Evolutionary conservation across 2,797 vertebrate genomes (phyloP), one percentile per base, ranked within the genome.

Genomic region (Chaunax sp.): DNA sequence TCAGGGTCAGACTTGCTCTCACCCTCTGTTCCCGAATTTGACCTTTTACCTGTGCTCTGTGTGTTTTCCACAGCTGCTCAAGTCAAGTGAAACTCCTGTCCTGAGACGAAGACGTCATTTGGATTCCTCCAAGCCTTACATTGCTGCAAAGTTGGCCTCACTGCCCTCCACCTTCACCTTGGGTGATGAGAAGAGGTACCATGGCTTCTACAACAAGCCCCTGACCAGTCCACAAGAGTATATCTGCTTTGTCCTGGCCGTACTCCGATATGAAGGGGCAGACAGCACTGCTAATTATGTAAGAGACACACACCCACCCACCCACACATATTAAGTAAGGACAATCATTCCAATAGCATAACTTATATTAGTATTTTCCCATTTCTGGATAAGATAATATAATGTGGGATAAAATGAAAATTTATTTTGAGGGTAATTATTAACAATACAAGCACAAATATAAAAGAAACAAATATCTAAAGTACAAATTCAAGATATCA

Each of bases 161-260:
- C 94, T 99, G 66, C 96, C 98, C 0, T 81, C 94, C 47, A 93
- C 92, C 55, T 99, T 99, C 84, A 96, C 91, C 2, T 87, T 99
- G 40, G 98, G 98, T 1, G 97, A 99, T 2, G 97, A 98, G 90
- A 96, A 96, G 88, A 93, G 54, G 56, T 98, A 99, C 91, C 93
- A 90, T 52, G 95, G 97, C 74, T 99, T 97, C 94, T 93, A 95
- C 91, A 99, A 99, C 93, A 96, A 94, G 78, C 95, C 96, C 3
- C 92, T 99, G 35, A 95, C 92, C 61, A 89, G 94, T 10, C 92
- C 94, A 50, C 92, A 97, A 83, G 94, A 95, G 85, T 98, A 98
- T 62, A 93, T 95, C 67, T 97, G 95, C 90, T 99, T 99, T 0
- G 96, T 99, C 65, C 92, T 99, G 72, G 98, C 98, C 0, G 95